These are phyloP conservation scores for Herminia tarsipennalis DNA, from an alignment of 2,888 invertebrate species.

Conservation along the genomic window DNA sequence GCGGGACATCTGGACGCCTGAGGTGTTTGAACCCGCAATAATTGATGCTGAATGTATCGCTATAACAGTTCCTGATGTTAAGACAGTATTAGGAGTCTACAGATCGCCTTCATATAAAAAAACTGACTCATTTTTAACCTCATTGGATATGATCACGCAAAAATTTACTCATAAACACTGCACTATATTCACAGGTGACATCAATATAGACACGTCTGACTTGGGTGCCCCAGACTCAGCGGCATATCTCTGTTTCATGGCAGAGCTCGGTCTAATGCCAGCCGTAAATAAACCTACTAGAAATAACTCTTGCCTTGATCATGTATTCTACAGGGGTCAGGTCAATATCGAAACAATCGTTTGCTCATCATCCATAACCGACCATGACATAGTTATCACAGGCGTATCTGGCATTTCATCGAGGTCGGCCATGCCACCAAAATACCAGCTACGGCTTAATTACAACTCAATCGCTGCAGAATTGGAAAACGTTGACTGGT, in stretches of 20 bases:
- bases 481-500: too few species aligned
- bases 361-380: background rate
- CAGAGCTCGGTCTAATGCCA: background rate
- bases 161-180: background rate
- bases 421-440: too few species aligned
- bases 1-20: constrained; percentile 3
- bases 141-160: background rate
- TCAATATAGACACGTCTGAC: background rate
- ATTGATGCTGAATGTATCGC: constrained; percentile 3
- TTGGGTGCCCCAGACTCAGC: background rate
- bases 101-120: constrained; percentile 7
- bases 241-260: background rate
- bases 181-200: background rate
- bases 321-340: background rate
- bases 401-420: background rate
- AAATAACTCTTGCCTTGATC: background rate
- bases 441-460: background rate
- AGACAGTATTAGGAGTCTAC: constrained; percentile 4
- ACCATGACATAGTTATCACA: background rate
- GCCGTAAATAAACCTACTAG: background rate
- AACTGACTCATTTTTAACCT: background rate
- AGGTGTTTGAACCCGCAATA: background rate
- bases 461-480: background rate
- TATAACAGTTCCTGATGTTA: background rate
- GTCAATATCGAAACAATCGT: background rate